A percentile compares a stretch with the other conserved stretches of the same genome.
Conservation (phyloP, 2,888 invertebrate genomes). For the Epiblema foenella region DNA sequence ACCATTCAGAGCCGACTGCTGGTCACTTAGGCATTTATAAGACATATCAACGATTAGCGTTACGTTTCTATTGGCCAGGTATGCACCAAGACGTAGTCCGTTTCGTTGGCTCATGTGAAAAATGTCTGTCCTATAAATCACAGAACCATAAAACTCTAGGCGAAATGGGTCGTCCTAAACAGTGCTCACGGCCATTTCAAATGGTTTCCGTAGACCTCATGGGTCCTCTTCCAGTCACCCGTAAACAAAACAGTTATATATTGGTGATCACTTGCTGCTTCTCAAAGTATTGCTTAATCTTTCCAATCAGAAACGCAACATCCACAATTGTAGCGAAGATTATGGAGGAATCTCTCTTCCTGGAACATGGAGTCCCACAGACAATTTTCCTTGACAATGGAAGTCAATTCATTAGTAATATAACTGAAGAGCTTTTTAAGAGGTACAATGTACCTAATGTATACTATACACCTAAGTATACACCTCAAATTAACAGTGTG, state of each 20-base stretch:
- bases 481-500: too few species aligned
- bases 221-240: not conserved
- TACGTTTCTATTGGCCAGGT: too few species aligned
- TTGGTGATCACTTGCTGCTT: not conserved
- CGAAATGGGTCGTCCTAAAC: slow-evolving; percentile 33
- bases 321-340: not conserved
- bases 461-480: not conserved
- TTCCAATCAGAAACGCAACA: not conserved
- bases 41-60: too few species aligned
- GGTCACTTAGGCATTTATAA: too few species aligned
- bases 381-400: not conserved
- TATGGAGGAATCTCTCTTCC: not conserved
- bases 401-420: not conserved
- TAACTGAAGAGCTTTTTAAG: not conserved
- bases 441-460: not conserved
- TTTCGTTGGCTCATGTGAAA: slow-evolving; percentile 11
- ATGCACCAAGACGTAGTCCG: slow-evolving; percentile 24
- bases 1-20: slow-evolving; percentile 13
- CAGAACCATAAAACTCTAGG: slow-evolving; percentile 38
- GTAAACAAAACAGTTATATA: not conserved
- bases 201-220: slow-evolving; percentile 33
- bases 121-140: slow-evolving; percentile 25
- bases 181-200: not conserved
- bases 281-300: not conserved
- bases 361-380: not conserved